phyloP scores from a whole-genome alignment of 2,113 vertebrate species.

The Lagopus leucura region DNA sequence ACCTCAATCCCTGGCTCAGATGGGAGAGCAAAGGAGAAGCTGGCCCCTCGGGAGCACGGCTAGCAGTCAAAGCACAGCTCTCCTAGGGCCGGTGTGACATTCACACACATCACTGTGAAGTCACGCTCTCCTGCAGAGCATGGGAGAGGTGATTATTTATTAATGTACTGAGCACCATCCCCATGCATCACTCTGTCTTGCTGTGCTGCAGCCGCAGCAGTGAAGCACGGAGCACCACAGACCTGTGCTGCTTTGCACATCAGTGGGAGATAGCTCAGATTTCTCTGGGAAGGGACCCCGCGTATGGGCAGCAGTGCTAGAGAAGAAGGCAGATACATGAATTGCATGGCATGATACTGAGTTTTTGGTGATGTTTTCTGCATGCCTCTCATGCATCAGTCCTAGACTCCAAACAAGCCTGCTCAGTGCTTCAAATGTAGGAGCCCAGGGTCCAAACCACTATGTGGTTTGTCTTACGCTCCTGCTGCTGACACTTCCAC shows the following conservation, averaged over 20 bases:
- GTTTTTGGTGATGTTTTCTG: background rate
- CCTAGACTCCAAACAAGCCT: background rate
- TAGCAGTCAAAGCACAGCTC: constrained; percentile 9
- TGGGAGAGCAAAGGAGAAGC: background rate
- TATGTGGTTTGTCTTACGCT: background rate
- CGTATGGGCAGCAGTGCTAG: background rate
- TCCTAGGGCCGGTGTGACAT: constrained; percentile 34
- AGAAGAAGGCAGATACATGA: background rate
- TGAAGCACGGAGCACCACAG: background rate
- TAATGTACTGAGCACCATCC: constrained; percentile 28
- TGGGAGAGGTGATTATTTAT: constrained; percentile 52
- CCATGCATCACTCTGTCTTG: constrained; percentile 20
- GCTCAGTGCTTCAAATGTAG: background rate
- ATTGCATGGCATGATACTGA: background rate
- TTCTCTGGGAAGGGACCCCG: background rate
- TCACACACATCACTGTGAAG: constrained; percentile 34
- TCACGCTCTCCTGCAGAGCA: constrained; percentile 46
- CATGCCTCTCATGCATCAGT: background rate
- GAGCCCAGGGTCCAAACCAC: background rate
- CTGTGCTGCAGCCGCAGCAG: constrained; percentile 7
- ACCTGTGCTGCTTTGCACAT: background rate
- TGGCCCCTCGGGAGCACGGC: background rate
- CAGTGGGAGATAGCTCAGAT: background rate
- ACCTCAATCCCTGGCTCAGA: background rate
- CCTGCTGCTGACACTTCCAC: background rate